These are phyloP conservation scores for Ceyx melanurus DNA, from an alignment of 2,113 vertebrate genomes.

Conservation along the genomic window DNA sequence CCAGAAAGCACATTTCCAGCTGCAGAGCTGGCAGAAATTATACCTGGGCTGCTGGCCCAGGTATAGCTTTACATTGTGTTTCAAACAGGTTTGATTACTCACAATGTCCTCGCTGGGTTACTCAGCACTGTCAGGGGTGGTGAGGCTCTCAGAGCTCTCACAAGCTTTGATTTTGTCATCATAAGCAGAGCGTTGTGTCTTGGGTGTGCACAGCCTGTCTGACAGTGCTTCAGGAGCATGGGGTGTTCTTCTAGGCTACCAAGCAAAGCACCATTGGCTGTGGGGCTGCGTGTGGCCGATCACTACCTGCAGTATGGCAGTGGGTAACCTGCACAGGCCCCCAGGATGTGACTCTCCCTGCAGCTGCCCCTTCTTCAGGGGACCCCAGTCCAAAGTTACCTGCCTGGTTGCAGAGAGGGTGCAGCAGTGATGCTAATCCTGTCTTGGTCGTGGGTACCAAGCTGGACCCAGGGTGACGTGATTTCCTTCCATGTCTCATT, in stretches of 20 bases:
- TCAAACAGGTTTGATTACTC: background rate
- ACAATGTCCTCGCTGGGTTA: background rate
- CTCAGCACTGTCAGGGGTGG: background rate
- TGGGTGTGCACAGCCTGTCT: background rate
- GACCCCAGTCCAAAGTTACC: fast-evolving
- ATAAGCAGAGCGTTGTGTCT: background rate
- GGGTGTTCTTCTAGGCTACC: background rate
- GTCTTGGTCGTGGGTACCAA: fast-evolving
- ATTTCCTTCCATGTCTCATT: background rate
- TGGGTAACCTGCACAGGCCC: background rate
- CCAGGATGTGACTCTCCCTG: background rate
- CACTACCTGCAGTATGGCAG: background rate
- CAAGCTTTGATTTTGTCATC: background rate
- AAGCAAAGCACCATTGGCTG: fast-evolving
- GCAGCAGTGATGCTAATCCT: background rate
- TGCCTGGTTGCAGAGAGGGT: fast-evolving
- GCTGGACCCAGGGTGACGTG: background rate
- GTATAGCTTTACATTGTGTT: background rate
- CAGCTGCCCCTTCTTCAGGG: background rate
- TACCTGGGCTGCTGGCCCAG: constrained; percentile 55
- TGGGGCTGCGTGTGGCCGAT: background rate
- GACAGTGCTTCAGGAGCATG: fast-evolving
- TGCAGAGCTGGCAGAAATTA: constrained; percentile 40
- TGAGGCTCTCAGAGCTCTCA: background rate
- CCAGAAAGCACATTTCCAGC: constrained; percentile 25